phyloP scores from a whole-genome alignment of 1,140 invertebrate genomes.

The Geopemphigus sp. region DNA sequence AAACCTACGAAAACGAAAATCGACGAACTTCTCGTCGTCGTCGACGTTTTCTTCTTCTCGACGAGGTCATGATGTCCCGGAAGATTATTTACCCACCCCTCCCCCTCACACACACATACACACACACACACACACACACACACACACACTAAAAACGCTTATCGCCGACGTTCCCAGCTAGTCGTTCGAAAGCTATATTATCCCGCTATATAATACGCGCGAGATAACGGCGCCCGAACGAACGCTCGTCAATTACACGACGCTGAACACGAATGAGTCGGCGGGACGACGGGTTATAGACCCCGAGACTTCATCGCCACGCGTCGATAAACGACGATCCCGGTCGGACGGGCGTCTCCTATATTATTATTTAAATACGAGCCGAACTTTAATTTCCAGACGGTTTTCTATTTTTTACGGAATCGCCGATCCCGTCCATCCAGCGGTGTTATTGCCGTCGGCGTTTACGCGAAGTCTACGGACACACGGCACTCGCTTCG shows the following conservation, averaged over 20 bases:
- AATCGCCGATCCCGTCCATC: too few species aligned
- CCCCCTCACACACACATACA: neutral
- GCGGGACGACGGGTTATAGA: neutral
- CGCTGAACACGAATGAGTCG: neutral
- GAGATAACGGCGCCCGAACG: neutral
- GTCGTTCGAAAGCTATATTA: neutral
- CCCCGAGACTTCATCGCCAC: neutral
- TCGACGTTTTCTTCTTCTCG: neutral
- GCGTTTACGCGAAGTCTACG: too few species aligned
- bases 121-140: too few species aligned
- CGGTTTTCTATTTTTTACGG: too few species aligned
- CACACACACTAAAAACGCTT: slow-evolving; percentile 9
- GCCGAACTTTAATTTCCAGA: too few species aligned
- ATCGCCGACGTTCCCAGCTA: neutral
- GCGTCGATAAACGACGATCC: neutral
- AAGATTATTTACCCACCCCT: neutral
- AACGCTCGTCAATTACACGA: slow-evolving; percentile 24
- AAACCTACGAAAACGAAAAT: too few species aligned
- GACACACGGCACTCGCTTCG: too few species aligned
- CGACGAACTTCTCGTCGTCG: slow-evolving; percentile 1
- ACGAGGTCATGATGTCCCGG: neutral
- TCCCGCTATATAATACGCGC: too few species aligned
- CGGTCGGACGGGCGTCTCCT: neutral
- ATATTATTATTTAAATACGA: too few species aligned
- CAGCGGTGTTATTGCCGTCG: too few species aligned